Percentiles rank a stretch among this genome's conserved stretches.
Evolutionary conservation across 2,797 vertebrate species (phyloP).

Genomic region (Sebastes goodei): DNA sequence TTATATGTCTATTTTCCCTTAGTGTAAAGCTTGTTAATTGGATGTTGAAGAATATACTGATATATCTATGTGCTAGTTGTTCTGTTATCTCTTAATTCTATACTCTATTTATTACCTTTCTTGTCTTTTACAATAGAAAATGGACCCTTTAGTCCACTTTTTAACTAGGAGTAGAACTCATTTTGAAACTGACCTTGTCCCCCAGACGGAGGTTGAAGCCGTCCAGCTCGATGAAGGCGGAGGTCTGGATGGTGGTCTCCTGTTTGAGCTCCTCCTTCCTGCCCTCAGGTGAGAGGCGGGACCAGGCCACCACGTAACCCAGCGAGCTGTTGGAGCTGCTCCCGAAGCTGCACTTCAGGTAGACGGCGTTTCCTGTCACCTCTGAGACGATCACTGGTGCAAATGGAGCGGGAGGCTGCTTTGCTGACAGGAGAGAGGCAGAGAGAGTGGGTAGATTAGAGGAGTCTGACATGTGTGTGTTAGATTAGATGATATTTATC

Average conservation of each 20-base stretch:
- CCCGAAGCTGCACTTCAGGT: conserved; percentile 87
- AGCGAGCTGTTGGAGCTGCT: conserved; percentile 79
- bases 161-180: not conserved
- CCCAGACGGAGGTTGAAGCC: conserved; percentile 91
- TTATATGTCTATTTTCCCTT: no score
- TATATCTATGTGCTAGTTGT: not conserved
- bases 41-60: not conserved
- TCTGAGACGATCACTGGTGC: conserved; percentile 80
- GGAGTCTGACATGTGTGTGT: not conserved
- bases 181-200: conserved; percentile 79
- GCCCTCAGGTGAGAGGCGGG: conserved; percentile 85
- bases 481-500: not conserved
- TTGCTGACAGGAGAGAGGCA: conserved; percentile 33
- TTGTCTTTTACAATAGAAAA: not conserved
- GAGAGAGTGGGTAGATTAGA: not conserved
- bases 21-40: not conserved
- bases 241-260: conserved; percentile 85
- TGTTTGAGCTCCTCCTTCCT: conserved; percentile 87
- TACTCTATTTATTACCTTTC: no score
- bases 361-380: conserved; percentile 72
- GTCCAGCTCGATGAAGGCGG: conserved; percentile 89
- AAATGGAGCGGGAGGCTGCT: conserved; percentile 73
- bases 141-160: not conserved
- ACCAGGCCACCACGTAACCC: conserved; percentile 88
- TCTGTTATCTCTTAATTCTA: not conserved